phyloP scores from a whole-genome alignment of 2,888 invertebrate species.

The Eurois occulta region DNA sequence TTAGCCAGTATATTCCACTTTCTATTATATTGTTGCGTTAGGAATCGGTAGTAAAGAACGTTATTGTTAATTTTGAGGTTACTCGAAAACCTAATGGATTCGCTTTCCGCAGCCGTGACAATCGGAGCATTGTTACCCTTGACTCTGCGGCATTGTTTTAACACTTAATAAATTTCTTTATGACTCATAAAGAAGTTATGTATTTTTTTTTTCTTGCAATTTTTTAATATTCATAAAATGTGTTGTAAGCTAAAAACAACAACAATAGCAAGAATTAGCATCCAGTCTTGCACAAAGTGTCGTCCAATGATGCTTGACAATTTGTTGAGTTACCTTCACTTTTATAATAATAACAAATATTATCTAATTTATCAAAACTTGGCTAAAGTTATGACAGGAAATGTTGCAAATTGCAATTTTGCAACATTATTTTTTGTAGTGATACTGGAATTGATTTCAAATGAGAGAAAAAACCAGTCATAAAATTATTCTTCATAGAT shows the following conservation, averaged over 20 bases:
- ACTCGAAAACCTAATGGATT: conserved; percentile 19
- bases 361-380: neutral
- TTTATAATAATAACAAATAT: neutral
- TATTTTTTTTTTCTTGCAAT: conserved; percentile 3
- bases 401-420: neutral
- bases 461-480: neutral
- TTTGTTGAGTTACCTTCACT: neutral
- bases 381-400: neutral
- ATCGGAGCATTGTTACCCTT: conserved; percentile 22
- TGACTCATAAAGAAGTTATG: conserved; percentile 8
- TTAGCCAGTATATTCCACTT: conserved; percentile 12
- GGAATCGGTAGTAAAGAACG: neutral
- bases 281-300: neutral
- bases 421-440: neutral
- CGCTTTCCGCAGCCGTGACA: conserved; percentile 13
- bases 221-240: neutral
- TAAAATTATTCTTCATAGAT: neutral
- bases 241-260: conserved; percentile 9
- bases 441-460: neutral
- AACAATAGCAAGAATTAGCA: neutral
- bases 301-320: neutral
- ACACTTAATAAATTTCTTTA: neutral
- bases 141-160: conserved; percentile 23
- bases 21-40: conserved; percentile 21
- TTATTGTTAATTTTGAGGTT: conserved; percentile 49